These are phyloP conservation scores for Antrozous pallidus DNA, from an alignment of 2,797 vertebrate genomes.

Conservation along the genomic window DNA sequence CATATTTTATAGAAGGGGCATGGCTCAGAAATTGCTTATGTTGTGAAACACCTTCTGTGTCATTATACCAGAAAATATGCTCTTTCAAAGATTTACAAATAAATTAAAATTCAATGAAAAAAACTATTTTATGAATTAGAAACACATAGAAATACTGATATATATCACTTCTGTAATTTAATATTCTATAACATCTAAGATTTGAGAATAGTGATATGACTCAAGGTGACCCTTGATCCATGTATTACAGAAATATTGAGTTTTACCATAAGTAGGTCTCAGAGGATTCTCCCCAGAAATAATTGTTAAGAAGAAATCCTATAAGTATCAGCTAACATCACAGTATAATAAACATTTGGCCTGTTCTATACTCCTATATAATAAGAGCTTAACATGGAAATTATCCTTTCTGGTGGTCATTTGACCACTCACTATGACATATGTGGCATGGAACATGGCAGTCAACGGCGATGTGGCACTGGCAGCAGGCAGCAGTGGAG, in stretches of 20 bases:
- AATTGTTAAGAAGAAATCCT: background rate
- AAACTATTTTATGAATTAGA: background rate
- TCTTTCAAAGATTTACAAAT: background rate
- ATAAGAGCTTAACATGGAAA: too few relatives aligned
- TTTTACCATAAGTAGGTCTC: background rate
- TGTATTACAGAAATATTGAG: background rate
- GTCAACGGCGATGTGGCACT: too few relatives aligned
- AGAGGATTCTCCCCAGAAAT: background rate
- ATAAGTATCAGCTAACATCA: background rate
- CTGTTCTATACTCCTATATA: background rate
- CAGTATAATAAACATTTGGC: background rate
- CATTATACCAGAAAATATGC: background rate
- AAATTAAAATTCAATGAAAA: constrained; percentile 17
- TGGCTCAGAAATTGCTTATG: background rate
- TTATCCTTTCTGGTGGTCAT: too few relatives aligned
- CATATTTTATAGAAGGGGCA: background rate
- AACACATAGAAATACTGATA: background rate
- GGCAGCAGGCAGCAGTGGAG: too few relatives aligned
- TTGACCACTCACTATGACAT: too few relatives aligned
- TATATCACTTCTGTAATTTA: background rate
- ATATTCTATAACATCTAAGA: background rate
- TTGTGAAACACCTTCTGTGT: background rate
- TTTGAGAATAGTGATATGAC: background rate
- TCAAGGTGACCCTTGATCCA: background rate
- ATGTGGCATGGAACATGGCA: too few relatives aligned